These are phyloP conservation scores for Gari tellinella DNA, from an alignment of 2,888 invertebrate species.

Conservation along the genomic window DNA sequence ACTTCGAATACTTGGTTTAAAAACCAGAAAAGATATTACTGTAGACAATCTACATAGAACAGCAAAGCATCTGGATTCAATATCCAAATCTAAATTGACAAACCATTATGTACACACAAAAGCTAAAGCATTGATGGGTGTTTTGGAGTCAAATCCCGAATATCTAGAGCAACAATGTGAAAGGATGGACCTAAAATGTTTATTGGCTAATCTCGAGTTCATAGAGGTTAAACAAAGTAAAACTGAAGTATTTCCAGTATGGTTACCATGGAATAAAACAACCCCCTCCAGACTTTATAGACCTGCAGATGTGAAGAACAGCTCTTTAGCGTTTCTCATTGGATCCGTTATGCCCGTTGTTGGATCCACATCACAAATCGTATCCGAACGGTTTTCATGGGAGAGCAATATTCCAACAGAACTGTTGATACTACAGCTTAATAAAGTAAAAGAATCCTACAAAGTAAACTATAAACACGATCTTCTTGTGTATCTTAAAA, in stretches of 20 bases:
- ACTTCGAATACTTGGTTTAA: conserved; percentile 40
- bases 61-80: conserved; percentile 1
- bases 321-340: conserved; percentile 18
- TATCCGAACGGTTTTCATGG: conserved; percentile 24
- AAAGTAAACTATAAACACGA: conserved; percentile 20
- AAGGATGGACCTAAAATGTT: background rate
- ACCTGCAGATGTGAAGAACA: conserved; percentile 25
- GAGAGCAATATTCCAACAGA: conserved; percentile 9
- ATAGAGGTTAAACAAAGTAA: conserved; percentile 9
- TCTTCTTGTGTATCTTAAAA: conserved; percentile 23
- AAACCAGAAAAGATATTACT: conserved; percentile 14
- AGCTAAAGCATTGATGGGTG: conserved; percentile 1
- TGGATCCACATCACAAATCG: background rate
- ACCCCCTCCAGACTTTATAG: conserved; percentile 6
- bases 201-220: conserved; percentile 18
- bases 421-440: conserved; percentile 37
- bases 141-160: conserved; percentile 1
- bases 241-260: conserved; percentile 15
- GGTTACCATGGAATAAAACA: conserved; percentile 31
- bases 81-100: background rate
- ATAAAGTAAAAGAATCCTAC: conserved; percentile 25
- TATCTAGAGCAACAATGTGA: background rate
- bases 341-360: conserved; percentile 43
- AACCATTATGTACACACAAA: background rate
- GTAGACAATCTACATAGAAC: conserved; percentile 18